These are phyloP conservation scores for Alligator sinensis DNA, from an alignment of 2,113 vertebrate species.

Conservation along the genomic window DNA sequence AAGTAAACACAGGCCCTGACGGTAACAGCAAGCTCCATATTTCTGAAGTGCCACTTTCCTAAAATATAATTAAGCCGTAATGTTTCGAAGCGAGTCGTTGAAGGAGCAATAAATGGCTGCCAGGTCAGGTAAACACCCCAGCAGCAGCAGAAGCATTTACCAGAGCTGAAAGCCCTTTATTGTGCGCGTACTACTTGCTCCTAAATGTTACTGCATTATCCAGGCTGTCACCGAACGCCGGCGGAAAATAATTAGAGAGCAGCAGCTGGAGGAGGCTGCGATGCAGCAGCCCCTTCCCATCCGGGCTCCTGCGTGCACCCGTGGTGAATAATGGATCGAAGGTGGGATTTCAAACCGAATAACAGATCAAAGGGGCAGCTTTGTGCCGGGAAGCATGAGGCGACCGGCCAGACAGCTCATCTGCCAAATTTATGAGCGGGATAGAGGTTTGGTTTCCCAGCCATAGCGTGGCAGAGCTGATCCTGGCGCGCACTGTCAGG, in stretches of 20 bases:
- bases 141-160: constrained; percentile 11
- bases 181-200: background rate
- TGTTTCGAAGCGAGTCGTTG: constrained; percentile 27
- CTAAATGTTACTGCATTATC: background rate
- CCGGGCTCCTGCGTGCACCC: background rate
- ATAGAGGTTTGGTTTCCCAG: background rate
- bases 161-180: constrained; percentile 24
- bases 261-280: background rate
- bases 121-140: constrained; percentile 40
- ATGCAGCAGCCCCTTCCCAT: background rate
- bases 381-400: background rate
- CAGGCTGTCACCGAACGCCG: background rate
- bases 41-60: constrained; percentile 18
- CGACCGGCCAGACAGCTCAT: background rate
- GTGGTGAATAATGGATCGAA: fast-evolving
- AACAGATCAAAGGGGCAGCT: background rate
- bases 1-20: background rate
- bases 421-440: background rate
- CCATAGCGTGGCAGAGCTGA: background rate
- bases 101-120: constrained; percentile 58
- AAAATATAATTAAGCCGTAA: constrained; percentile 65
- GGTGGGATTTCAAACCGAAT: background rate
- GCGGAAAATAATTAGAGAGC: fast-evolving
- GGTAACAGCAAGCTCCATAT: constrained; percentile 1
- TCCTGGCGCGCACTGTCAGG: background rate